phyloP scores from a whole-genome alignment of 1,140 invertebrate genomes.

The Neodiprion fabricii region DNA sequence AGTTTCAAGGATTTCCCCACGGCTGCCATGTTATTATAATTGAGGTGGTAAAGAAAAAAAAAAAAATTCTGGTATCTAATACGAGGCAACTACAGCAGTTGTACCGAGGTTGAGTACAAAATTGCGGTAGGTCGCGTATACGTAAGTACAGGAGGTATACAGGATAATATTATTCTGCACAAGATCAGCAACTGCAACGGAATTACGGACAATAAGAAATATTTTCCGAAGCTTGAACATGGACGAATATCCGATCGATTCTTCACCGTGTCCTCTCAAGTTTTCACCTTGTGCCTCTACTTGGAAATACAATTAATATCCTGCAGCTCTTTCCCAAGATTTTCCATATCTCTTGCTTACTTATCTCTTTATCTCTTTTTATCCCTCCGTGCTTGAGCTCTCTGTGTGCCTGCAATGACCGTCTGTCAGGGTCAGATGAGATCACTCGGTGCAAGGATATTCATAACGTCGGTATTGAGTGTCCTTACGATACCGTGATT shows the following conservation, averaged over 20 bases:
- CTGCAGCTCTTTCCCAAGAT: too few relatives aligned
- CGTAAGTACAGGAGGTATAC: neutral
- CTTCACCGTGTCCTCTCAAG: too few relatives aligned
- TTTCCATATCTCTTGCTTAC: too few relatives aligned
- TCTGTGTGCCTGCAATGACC: constrained; percentile 8
- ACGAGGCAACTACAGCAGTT: neutral
- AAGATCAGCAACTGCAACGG: neutral
- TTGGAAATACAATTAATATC: too few relatives aligned
- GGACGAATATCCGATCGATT: too few relatives aligned
- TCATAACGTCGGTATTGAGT: constrained; percentile 9
- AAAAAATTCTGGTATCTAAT: too few relatives aligned
- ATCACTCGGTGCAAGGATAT: constrained; percentile 46
- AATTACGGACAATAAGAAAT: too few relatives aligned
- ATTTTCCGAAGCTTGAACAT: too few relatives aligned
- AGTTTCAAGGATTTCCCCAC: constrained; percentile 1
- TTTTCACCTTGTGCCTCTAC: too few relatives aligned
- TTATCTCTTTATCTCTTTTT: too few relatives aligned
- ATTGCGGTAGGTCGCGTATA: neutral
- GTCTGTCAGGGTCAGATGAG: constrained; percentile 48
- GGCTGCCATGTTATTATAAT: neutral
- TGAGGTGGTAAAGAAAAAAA: too few relatives aligned
- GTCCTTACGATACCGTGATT: neutral
- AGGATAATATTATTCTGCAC: neutral
- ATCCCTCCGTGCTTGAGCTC: too few relatives aligned
- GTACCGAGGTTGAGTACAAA: neutral